These are phyloP conservation scores for Chrosomus eos DNA, from an alignment of 2,797 vertebrate species.

Conservation along the genomic window DNA sequence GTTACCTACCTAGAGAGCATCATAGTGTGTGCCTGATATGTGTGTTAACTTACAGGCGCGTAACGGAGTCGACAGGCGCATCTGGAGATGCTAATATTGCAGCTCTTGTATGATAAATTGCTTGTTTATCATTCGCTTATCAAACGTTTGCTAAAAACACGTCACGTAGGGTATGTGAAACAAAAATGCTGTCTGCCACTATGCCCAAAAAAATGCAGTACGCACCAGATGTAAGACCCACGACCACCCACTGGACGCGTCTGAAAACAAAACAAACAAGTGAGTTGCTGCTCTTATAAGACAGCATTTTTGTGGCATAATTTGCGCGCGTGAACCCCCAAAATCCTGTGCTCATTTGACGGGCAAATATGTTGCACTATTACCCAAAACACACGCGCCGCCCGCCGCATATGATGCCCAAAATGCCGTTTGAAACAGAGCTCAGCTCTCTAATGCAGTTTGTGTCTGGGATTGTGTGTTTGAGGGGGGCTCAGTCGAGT, in stretches of 20 bases:
- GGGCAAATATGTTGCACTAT: background rate
- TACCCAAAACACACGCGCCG: background rate
- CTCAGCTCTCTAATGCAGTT: background rate
- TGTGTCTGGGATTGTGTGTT: constrained; percentile 33
- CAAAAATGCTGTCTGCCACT: background rate
- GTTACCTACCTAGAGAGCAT: background rate
- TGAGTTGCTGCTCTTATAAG: background rate
- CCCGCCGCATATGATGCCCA: background rate
- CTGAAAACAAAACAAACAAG: constrained; percentile 4
- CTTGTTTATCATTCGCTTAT: background rate
- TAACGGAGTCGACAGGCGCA: background rate
- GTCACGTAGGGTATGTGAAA: too few species aligned
- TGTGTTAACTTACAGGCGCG: background rate
- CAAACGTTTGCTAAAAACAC: background rate
- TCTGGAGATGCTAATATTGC: background rate
- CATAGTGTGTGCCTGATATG: background rate
- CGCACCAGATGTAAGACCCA: background rate
- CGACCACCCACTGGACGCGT: constrained; percentile 7
- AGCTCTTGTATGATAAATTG: background rate
- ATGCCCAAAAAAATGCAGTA: background rate
- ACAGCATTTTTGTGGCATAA: background rate
- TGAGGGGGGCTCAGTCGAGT: constrained; percentile 33
- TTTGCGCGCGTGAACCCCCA: background rate
- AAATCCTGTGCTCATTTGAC: background rate
- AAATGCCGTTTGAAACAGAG: constrained; percentile 21